Conservation (phyloP, 2,797 vertebrate genomes). For the Sebastes goodei region DNA sequence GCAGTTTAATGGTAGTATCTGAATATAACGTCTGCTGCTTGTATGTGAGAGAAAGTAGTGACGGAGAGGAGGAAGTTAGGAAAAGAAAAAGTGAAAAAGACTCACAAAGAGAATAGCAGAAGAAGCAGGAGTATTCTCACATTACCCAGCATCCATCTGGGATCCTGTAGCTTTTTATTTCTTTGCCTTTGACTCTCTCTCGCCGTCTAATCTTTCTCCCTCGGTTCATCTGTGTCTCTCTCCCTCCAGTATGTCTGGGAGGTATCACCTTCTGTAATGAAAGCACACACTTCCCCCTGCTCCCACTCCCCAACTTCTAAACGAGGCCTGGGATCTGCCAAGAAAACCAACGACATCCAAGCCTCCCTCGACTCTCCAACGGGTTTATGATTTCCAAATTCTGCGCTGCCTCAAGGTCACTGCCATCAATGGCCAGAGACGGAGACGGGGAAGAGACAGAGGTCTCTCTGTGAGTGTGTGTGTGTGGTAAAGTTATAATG, state of each 20-base stretch:
- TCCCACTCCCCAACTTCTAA: conserved; percentile 33
- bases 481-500: background rate
- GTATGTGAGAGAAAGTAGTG: background rate
- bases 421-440: conserved; percentile 1
- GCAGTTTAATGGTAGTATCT: background rate
- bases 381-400: conserved; percentile 65
- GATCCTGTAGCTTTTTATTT: conserved; percentile 6
- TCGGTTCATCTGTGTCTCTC: conserved; percentile 30
- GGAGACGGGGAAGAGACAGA: background rate
- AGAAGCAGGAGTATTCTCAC: conserved; percentile 9
- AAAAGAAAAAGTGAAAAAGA: background rate
- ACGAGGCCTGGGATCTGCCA: conserved; percentile 29
- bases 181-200: conserved; percentile 21
- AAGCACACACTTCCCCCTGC: conserved; percentile 44
- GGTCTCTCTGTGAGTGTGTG: background rate
- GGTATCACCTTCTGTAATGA: conserved; percentile 62
- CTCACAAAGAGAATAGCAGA: background rate
- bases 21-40: background rate
- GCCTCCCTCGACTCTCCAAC: conserved; percentile 57
- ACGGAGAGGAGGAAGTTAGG: background rate
- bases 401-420: conserved; percentile 60
- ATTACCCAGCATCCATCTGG: conserved; percentile 27
- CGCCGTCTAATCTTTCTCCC: conserved; percentile 6
- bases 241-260: conserved; percentile 18
- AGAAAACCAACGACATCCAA: conserved; percentile 53